Percentiles rank a stretch among this genome's conserved stretches.
Conservation (phyloP, 1,140 invertebrate species). For the Papilio polytes region DNA sequence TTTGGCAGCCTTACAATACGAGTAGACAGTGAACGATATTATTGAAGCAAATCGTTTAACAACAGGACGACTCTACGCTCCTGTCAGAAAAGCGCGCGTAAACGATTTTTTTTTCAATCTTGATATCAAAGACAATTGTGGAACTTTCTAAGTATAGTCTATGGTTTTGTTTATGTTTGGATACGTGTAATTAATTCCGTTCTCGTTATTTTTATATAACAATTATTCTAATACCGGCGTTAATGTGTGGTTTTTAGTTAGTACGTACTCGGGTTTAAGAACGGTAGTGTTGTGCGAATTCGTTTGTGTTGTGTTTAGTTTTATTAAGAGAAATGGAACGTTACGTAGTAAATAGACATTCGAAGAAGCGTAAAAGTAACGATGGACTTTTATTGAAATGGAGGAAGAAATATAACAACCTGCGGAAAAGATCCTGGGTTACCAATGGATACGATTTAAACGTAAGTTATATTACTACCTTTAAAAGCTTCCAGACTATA, state of each 20-base stretch:
- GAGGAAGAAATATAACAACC: slow-evolving; percentile 68
- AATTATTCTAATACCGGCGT: slow-evolving; percentile 57
- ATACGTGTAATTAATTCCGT: slow-evolving; percentile 66
- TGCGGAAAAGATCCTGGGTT: slow-evolving; percentile 68
- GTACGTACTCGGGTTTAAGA: slow-evolving; percentile 54
- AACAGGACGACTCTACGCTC: slow-evolving; percentile 65
- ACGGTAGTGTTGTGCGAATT: slow-evolving; percentile 57
- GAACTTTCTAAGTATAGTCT: slow-evolving; percentile 59
- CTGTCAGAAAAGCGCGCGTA: slow-evolving; percentile 47
- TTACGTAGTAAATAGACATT: slow-evolving; percentile 72
- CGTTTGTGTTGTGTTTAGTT: slow-evolving; percentile 53
- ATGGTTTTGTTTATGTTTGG: slow-evolving; percentile 43
- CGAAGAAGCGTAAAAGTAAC: slow-evolving; percentile 64
- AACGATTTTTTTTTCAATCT: slow-evolving; percentile 43
- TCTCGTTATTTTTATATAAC: slow-evolving; percentile 74
- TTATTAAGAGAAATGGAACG: slow-evolving; percentile 65
- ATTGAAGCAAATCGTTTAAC: slow-evolving; percentile 64
- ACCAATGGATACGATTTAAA: slow-evolving; percentile 74
- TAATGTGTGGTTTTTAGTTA: slow-evolving; percentile 62
- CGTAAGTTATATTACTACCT: slow-evolving; percentile 57
- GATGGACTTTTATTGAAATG: slow-evolving; percentile 71
- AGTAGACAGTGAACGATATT: slow-evolving; percentile 60
- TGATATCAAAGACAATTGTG: slow-evolving; percentile 39
- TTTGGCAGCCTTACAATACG: slow-evolving; percentile 32
- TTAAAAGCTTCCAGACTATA: too few species aligned